Base-by-base conservation (phyloP, 2,113 vertebrate genomes). In the Prionailurus bengalensis region DNA sequence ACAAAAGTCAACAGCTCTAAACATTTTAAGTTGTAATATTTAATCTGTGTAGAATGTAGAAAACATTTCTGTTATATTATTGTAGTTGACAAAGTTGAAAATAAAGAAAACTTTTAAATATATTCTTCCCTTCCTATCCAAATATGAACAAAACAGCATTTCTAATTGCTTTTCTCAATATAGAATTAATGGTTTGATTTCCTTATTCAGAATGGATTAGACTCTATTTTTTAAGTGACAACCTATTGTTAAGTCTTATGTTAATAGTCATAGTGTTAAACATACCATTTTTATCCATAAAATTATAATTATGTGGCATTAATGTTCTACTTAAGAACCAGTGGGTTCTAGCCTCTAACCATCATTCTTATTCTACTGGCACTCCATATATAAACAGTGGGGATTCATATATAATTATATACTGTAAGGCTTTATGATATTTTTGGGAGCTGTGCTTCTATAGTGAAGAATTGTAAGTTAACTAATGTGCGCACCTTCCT, bases 11-110 rank as follows among this genome's bases (percentile, higher is more conserved):
- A 58, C 4, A n/a, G 1, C 29, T 85, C 13, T 82, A 55, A 74
- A 86, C n/a, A 4, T 93, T 81, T 86, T 76, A 70, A 89, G 61
- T 71, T 36, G 51, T 15, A 68, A 93, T 14, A 31, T 39, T 87
- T 17, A 63, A n/a, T 70, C 73, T 82, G 2, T 76, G 42, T 86
- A 78, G 42, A 8, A 82, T 48, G 23, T 93, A 39, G 21, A 95
- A 92, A 95, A 76, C 25, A 78, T 86, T 89, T 90, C 33, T 89
- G 39, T 76, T 71, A 36, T 42, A 68, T 86, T 70, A 65, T 95
- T 65, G 33, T 33, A 78, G 39, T 51, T 76, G 39, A 94, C 7
- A 25, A 91, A 70, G 7, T 87, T 95, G 25, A 90, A 82, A 89
- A 58, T 76, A 84, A 55, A 33, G n/a, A 89, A 74, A 81, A 2